These are phyloP conservation scores for Phallusia fumigata DNA, from an alignment of 23 tunicate genomes.

Conservation along the genomic window DNA sequence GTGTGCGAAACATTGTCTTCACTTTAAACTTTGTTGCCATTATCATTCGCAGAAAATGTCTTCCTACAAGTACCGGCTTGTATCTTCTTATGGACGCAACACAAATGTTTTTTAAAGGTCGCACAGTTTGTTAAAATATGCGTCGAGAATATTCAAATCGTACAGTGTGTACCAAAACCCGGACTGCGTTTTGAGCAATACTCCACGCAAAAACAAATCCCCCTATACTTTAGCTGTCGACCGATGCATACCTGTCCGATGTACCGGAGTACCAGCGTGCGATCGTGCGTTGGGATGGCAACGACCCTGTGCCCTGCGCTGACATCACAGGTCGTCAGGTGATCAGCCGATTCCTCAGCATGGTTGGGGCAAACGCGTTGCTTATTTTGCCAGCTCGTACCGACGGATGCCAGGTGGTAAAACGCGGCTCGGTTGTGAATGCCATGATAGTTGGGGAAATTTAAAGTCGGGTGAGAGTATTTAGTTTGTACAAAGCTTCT, in stretches of 20 bases:
- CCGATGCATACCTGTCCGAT: conserved; percentile 48
- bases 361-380: conserved; percentile 67
- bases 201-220: not conserved
- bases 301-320: conserved; percentile 53
- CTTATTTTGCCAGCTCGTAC: conserved; percentile 48
- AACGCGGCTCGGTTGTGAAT: not conserved
- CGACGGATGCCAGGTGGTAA: not conserved
- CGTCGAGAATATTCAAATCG: not conserved
- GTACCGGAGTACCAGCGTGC: conserved; percentile 80
- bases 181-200: not conserved
- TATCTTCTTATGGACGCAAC: no score
- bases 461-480: not conserved
- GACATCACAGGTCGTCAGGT: conserved; percentile 67
- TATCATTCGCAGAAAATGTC: no score
- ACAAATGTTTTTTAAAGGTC: no score
- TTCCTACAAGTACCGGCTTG: no score
- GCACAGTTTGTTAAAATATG: not conserved
- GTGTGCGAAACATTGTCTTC: no score
- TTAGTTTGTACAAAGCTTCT: not conserved
- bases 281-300: conserved; percentile 26
- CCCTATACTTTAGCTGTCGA: conserved; percentile 41
- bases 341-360: conserved; percentile 52
- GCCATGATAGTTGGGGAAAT: not conserved
- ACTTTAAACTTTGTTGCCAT: no score
- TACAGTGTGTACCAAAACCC: not conserved